Evolutionary conservation across 2,888 invertebrate species (phyloP), one percentile per base, ranked within the genome.

Genomic region (Mellilla xanthometata): DNA sequence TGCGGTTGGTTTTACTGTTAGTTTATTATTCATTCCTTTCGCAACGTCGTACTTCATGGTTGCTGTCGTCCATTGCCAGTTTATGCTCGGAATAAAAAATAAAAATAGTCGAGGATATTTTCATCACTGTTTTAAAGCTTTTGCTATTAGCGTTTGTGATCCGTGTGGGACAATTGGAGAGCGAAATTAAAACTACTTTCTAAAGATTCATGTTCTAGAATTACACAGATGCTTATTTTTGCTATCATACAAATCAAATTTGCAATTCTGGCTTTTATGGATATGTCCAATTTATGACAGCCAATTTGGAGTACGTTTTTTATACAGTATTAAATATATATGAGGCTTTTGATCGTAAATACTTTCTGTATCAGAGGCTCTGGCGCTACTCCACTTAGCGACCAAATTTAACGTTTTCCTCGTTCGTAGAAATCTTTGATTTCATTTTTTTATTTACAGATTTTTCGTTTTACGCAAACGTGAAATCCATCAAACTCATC

Each of bases 261-360:
- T 49, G 44, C 36, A 27, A 48, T 56, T 34, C 34, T 32, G 52
- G 55, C 54, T 47, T 62, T 57, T 56, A 49, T 34, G 36, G 52
- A 42, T 55, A 52, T 36, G 39, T 13, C 51, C 52, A 12, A 39
- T 39, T 57, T 43, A 46, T 33, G 29, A 49, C 11, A 33, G 23
- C 19, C 15, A 27, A 30, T 45, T 42, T 23, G 10, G 11, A 22
- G 24, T 26, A 13, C 15, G 32, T 46, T 39, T 41, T 39, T 36
- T 41, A 19, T 34, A 35, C 5, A 39, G 8, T 10, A 1, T 19
- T 29, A n/a, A 26, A 36, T 41, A 8, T 36, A 12, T 34, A 49
- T 41, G 12, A 9, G 12, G 22, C 31, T 43, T 39, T 34, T 22
- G 28, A 31, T 41, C 19, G 22, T 34, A 19, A 38, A 10, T 12